Percentiles rank a stretch among this genome's conserved stretches.
Conservation (phyloP, 2,113 vertebrate genomes). For the Vicugna pacos region DNA sequence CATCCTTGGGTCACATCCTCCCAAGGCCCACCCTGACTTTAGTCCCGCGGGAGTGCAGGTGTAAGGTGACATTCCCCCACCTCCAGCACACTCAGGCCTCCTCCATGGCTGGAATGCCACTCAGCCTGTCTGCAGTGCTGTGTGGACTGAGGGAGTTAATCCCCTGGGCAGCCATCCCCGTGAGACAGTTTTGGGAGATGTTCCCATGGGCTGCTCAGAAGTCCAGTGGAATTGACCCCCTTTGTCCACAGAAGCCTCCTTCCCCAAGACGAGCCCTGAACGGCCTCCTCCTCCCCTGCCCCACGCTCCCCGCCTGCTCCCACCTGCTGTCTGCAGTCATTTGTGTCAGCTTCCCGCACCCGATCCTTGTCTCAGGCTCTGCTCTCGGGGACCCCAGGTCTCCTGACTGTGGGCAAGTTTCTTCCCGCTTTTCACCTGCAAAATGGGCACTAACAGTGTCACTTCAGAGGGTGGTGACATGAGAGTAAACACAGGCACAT, state of each 20-base stretch:
- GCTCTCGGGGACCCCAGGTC: not conserved
- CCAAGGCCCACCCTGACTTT: not conserved
- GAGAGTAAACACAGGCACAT: not conserved
- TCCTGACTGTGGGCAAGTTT: not conserved
- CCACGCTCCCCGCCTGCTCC: not conserved
- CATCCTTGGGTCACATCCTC: not conserved
- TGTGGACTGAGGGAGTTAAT: not conserved
- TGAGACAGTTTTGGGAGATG: not conserved
- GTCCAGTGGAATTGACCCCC: not conserved
- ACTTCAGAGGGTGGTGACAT: no score
- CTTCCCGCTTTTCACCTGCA: not conserved
- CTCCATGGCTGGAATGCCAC: not conserved
- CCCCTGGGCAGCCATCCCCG: not conserved
- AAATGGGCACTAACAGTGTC: not conserved
- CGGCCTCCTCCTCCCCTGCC: no score
- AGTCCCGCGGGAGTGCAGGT: not conserved
- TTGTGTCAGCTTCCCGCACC: not conserved
- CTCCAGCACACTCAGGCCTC: not conserved
- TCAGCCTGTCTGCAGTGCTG: not conserved
- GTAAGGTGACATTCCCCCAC: not conserved
- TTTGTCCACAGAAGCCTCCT: not conserved
- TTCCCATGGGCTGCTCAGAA: not conserved
- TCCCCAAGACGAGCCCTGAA: accelerated
- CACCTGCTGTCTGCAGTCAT: not conserved
- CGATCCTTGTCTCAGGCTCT: not conserved